Evolutionary conservation across 2,888 invertebrate genomes (phyloP).

Genomic region (Caenorhabditis wallacei): DNA sequence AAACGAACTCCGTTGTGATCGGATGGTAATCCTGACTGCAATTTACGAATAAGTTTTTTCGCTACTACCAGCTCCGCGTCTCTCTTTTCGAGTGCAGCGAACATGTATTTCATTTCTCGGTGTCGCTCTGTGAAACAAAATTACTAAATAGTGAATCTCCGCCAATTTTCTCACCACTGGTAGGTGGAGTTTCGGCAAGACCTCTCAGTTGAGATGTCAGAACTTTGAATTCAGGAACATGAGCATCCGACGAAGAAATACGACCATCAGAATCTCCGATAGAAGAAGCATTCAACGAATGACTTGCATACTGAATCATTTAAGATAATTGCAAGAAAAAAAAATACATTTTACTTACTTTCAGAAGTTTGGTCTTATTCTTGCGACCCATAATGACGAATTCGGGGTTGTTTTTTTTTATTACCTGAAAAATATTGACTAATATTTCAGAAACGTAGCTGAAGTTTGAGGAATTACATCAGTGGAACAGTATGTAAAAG

Average conservation of each 20-base stretch:
- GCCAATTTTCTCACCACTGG: background rate
- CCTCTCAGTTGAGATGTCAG: constrained; percentile 7
- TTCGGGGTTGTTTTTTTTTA: background rate
- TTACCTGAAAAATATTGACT: constrained; percentile 15
- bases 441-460: too few relatives aligned
- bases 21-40: background rate
- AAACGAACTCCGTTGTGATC: constrained; percentile 1
- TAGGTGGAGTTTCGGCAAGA: background rate
- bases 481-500: too few relatives aligned
- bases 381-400: constrained; percentile 15
- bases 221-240: constrained; percentile 8
- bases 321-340: background rate
- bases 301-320: constrained; percentile 15
- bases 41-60: background rate
- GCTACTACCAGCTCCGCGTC: constrained; percentile 8
- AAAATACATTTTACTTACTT: too few relatives aligned
- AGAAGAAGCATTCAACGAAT: constrained; percentile 2
- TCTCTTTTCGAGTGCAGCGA: constrained; percentile 14
- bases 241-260: background rate
- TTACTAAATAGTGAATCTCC: background rate
- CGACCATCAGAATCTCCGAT: constrained; percentile 6
- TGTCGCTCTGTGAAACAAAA: constrained; percentile 3
- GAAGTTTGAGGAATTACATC: too few relatives aligned
- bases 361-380: constrained; percentile 22
- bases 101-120: constrained; percentile 6